Conservation (phyloP, 2,888 invertebrate species). For the Microctonus brassicae region DNA sequence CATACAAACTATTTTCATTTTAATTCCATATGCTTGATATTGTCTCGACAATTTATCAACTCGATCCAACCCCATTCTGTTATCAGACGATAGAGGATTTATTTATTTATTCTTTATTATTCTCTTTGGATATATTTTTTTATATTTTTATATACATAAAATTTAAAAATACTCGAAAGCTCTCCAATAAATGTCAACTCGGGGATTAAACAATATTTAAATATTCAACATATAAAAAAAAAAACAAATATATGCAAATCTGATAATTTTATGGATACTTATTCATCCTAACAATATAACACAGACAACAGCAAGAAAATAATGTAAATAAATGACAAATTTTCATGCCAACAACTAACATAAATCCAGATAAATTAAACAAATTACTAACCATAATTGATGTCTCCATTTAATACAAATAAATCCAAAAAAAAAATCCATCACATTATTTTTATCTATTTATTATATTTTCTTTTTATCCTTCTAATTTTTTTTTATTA, state of each 20-base stretch:
- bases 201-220: background rate
- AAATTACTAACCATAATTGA: slow-evolving; percentile 16
- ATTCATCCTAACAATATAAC: background rate
- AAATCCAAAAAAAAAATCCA: no score
- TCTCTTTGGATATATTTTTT: background rate
- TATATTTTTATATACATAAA: background rate
- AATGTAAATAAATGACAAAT: slow-evolving; percentile 4
- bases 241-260: background rate
- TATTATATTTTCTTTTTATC: slow-evolving; percentile 53
- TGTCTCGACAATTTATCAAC: background rate
- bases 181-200: background rate
- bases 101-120: background rate
- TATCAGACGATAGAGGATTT: background rate
- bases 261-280: background rate
- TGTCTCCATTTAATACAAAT: slow-evolving; percentile 35
- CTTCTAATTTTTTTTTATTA: no score
- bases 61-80: no score
- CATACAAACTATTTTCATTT: background rate
- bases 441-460: no score
- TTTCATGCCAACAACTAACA: slow-evolving; percentile 5
- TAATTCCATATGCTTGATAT: background rate
- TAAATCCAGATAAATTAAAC: slow-evolving; percentile 49
- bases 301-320: background rate
- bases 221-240: background rate
- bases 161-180: background rate